These are phyloP conservation scores for Chiloscyllium plagiosum DNA, from an alignment of 2,113 vertebrate genomes.

Conservation along the genomic window DNA sequence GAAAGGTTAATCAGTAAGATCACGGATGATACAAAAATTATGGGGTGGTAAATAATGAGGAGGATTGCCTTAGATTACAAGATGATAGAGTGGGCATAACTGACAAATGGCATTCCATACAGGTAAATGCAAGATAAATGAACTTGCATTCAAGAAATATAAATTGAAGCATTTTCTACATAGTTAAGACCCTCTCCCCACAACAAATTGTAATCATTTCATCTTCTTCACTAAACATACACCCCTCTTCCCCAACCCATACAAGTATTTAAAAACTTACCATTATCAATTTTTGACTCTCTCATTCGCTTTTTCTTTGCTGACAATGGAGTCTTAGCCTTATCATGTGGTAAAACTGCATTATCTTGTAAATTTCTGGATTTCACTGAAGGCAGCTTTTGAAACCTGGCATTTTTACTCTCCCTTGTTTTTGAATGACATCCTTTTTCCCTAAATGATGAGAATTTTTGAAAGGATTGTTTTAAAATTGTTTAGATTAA, in stretches of 20 bases:
- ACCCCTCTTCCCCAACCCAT: background rate
- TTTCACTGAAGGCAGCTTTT: constrained; percentile 5
- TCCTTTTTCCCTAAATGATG: background rate
- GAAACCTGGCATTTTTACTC: background rate
- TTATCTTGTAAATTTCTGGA: background rate
- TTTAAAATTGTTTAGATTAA: background rate
- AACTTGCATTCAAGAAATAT: background rate
- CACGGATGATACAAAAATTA: no score
- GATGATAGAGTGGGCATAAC: background rate
- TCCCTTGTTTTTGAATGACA: background rate
- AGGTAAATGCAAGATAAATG: background rate
- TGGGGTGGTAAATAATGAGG: no score
- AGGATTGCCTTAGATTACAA: no score
- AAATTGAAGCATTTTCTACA: background rate
- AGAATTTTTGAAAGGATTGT: background rate
- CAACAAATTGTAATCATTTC: no score
- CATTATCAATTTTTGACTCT: background rate
- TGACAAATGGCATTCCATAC: background rate
- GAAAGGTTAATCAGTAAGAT: no score
- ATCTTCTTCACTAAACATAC: no score
- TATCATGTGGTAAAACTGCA: background rate
- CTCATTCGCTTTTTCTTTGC: background rate
- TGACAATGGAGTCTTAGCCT: background rate
- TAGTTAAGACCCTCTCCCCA: no score
- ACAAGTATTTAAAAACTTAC: constrained; percentile 2